Evolutionary conservation across 37 sponge, comb jelly and placozoan species (phyloP).

Genomic region (Eunapius fragilis): DNA sequence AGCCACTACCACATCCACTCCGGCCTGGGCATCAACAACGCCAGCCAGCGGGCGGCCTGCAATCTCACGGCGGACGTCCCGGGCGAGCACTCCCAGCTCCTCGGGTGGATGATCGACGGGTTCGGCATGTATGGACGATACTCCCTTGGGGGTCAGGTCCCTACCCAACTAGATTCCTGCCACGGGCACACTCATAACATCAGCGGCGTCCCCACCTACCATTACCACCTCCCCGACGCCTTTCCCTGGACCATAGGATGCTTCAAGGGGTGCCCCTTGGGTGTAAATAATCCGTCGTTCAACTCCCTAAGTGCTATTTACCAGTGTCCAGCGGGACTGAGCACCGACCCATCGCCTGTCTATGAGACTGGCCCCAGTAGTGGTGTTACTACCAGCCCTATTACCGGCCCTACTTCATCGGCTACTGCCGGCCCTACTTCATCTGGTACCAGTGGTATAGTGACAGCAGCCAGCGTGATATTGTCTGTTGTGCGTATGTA

Average conservation of each 20-base stretch:
- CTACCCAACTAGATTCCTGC: conserved; percentile 66
- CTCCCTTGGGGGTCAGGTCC: conserved; percentile 50
- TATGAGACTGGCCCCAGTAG: neutral
- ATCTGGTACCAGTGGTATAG: too few species aligned
- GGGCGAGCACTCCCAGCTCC: conserved; percentile 66
- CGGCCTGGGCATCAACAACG: conserved; percentile 24
- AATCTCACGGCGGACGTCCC: conserved; percentile 37
- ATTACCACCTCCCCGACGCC: conserved; percentile 63
- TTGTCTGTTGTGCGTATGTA: neutral
- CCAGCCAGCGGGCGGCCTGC: conserved; percentile 16
- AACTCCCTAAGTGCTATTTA: neutral
- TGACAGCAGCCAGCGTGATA: neutral
- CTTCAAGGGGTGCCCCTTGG: conserved; percentile 69
- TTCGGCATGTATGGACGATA: conserved; percentile 69
- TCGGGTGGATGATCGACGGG: conserved; percentile 80
- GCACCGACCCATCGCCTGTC: neutral
- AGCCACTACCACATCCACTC: conserved; percentile 66
- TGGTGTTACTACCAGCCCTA: neutral
- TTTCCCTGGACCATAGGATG: conserved; percentile 83
- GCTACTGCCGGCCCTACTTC: too few species aligned
- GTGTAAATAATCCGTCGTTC: conserved; percentile 36
- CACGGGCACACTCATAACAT: conserved; percentile 74
- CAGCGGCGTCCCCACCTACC: conserved; percentile 51
- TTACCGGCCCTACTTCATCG: neutral
- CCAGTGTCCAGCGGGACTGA: conserved; percentile 26